Conservation (phyloP, 2,888 invertebrate genomes). For the Scelioninae gen. 2 region DNA sequence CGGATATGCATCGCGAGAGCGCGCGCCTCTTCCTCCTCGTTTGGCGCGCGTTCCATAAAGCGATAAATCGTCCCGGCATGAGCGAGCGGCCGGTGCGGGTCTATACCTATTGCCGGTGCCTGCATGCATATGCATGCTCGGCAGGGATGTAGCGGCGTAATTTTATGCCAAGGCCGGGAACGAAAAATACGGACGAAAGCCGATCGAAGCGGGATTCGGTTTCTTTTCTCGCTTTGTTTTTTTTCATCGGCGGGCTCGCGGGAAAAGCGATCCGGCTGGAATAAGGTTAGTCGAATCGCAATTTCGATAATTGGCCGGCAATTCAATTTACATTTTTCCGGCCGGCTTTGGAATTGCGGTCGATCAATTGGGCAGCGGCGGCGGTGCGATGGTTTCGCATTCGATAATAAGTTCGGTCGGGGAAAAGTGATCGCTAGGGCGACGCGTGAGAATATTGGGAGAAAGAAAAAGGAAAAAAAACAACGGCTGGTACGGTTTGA, state of each 20-base stretch:
- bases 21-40: conserved; percentile 57
- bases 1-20: conserved; percentile 56
- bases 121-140: conserved; percentile 39
- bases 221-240: conserved; percentile 5
- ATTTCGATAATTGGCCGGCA: conserved; percentile 24
- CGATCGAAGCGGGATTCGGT: conserved; percentile 39
- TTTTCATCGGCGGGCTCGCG: not conserved
- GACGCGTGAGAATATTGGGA: too few species aligned
- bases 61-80: conserved; percentile 69
- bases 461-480: too few species aligned
- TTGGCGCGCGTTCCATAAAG: conserved; percentile 67
- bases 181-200: conserved; percentile 35
- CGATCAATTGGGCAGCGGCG: too few species aligned
- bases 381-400: too few species aligned
- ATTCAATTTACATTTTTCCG: conserved; percentile 16
- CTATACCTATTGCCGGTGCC: conserved; percentile 36
- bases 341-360: too few species aligned
- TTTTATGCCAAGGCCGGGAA: conserved; percentile 50
- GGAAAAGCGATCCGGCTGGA: conserved; percentile 20
- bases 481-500: too few species aligned
- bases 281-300: conserved; percentile 19
- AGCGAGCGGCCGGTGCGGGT: conserved; percentile 19
- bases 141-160: conserved; percentile 52
- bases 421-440: too few species aligned
- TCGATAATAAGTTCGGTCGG: too few species aligned